Percentiles rank a stretch among this genome's conserved stretches.
phyloP scores from a whole-genome alignment of 1,140 invertebrate species.

The Aphaenogaster floridana region DNA sequence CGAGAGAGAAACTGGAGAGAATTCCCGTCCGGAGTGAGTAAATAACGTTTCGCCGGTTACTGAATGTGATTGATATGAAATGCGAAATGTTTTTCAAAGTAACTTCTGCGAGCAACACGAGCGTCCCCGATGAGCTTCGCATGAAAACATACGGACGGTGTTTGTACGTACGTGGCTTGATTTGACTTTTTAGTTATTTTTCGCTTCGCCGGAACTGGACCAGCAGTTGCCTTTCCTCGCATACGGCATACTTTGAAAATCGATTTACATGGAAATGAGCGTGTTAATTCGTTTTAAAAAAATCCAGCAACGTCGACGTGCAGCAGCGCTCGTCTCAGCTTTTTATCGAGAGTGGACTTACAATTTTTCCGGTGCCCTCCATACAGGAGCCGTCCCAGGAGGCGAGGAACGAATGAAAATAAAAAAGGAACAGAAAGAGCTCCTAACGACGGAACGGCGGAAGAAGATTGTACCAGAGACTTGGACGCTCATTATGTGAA shows the following conservation, averaged over 20 bases:
- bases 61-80: conserved; percentile 28
- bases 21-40: background rate
- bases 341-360: conserved; percentile 43
- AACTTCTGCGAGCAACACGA: conserved; percentile 11
- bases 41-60: background rate
- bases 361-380: conserved; percentile 57
- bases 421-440: conserved; percentile 4
- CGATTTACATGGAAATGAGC: conserved; percentile 59
- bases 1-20: background rate
- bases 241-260: conserved; percentile 48
- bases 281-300: conserved; percentile 49
- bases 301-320: conserved; percentile 42
- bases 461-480: conserved; percentile 45
- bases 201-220: background rate
- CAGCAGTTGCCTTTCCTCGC: background rate
- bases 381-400: conserved; percentile 31
- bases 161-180: conserved; percentile 19
- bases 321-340: conserved; percentile 42
- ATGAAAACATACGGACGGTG: conserved; percentile 22
- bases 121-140: conserved; percentile 3
- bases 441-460: conserved; percentile 38
- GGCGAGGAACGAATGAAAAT: conserved; percentile 36
- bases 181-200: conserved; percentile 13
- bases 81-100: conserved; percentile 15
- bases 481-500: conserved; percentile 44